Conservation (phyloP, 2,888 invertebrate genomes). For the Cephus rjabovi region DNA sequence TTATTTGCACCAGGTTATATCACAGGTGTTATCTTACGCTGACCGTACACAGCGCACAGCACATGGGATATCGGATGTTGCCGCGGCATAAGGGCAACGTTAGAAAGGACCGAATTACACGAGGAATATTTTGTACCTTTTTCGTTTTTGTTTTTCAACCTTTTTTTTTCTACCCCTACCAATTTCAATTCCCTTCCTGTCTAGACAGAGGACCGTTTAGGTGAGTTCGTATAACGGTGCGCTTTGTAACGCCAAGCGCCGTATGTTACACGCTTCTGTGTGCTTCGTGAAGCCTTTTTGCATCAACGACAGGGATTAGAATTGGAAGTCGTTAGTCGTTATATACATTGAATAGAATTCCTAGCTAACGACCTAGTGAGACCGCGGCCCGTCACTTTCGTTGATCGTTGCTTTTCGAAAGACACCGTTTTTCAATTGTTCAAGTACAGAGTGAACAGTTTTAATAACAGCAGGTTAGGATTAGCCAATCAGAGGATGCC, state of each 20-base stretch:
- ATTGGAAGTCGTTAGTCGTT: too few relatives aligned
- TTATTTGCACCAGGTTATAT: constrained; percentile 42
- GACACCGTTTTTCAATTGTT: too few relatives aligned
- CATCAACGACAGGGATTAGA: too few relatives aligned
- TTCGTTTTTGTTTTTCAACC: constrained; percentile 8
- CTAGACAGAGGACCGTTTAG: background rate
- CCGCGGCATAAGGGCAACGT: constrained; percentile 51
- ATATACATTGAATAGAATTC: too few relatives aligned
- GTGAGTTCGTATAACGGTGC: constrained; percentile 20
- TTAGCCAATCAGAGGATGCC: too few relatives aligned
- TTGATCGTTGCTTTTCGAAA: too few relatives aligned
- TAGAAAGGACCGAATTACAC: constrained; percentile 50
- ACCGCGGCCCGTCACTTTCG: too few relatives aligned
- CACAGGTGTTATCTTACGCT: constrained; percentile 51
- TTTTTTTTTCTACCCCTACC: background rate
- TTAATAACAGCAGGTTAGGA: too few relatives aligned
- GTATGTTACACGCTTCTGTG: constrained; percentile 7
- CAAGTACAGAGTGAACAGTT: too few relatives aligned
- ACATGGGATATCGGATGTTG: constrained; percentile 51
- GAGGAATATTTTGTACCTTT: constrained; percentile 31
- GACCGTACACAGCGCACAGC: constrained; percentile 22
- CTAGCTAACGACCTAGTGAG: too few relatives aligned
- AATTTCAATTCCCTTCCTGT: constrained; percentile 8
- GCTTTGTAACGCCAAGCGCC: constrained; percentile 18
- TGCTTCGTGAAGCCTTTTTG: too few relatives aligned